Percentiles rank a stretch among this genome's conserved stretches.
Conservation (phyloP, 2,113 vertebrate genomes). For the Chunga burmeisteri region DNA sequence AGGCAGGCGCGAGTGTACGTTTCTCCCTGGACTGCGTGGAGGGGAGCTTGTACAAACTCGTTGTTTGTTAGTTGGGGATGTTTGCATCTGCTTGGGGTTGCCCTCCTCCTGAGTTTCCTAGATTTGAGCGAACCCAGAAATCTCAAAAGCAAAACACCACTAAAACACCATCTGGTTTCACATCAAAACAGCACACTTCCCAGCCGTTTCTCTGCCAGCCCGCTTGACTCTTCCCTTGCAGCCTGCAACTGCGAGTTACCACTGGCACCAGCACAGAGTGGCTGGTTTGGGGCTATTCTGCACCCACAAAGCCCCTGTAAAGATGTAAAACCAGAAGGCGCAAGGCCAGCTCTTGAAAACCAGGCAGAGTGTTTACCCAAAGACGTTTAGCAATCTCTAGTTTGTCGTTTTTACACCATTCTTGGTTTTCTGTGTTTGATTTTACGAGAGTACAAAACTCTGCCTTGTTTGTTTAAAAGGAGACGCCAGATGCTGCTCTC, state of each 20-base stretch:
- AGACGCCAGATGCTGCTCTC: not conserved
- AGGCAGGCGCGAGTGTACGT: accelerated
- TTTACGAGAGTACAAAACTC: not conserved
- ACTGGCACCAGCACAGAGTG: not conserved
- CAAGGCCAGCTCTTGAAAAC: not conserved
- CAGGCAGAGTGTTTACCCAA: not conserved
- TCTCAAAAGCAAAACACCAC: not conserved
- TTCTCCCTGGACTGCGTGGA: accelerated
- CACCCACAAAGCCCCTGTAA: not conserved
- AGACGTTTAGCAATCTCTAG: not conserved
- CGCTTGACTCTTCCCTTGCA: not conserved
- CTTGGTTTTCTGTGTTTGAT: not conserved
- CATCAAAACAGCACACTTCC: not conserved
- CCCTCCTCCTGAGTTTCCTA: not conserved
- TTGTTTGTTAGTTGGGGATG: not conserved
- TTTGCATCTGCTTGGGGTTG: conserved; percentile 7
- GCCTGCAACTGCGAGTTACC: not conserved
- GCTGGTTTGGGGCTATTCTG: not conserved
- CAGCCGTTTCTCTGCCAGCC: not conserved
- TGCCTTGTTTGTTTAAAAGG: not conserved
- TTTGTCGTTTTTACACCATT: not conserved
- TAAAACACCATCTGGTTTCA: conserved; percentile 32
- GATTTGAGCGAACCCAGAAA: not conserved
- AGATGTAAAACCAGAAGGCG: not conserved
- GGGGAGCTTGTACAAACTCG: not conserved